Percentiles rank a stretch among this genome's conserved stretches.
phyloP scores from a whole-genome alignment of 2,888 invertebrate genomes.

The Parapristionchus giblindavisi region DNA sequence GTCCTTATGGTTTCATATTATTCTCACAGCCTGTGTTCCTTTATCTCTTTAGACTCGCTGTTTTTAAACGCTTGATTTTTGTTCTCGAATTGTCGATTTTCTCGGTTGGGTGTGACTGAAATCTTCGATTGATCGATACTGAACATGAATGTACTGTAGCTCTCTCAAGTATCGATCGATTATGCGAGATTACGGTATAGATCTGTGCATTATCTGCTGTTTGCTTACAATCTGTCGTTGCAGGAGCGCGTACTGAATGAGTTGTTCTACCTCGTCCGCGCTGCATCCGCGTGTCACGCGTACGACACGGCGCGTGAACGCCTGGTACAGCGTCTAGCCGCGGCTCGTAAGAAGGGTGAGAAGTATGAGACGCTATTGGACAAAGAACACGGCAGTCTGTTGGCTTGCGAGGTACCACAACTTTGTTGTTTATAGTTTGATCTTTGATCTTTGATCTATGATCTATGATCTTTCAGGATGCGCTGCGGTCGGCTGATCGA shows the following conservation, averaged over 20 bases:
- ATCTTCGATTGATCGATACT: no score
- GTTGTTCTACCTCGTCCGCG: slow-evolving; percentile 51
- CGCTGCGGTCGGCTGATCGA: slow-evolving; percentile 1
- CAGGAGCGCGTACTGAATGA: slow-evolving; percentile 55
- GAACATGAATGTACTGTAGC: no score
- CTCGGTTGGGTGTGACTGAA: no score
- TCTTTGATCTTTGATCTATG: background rate
- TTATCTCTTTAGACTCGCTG: no score
- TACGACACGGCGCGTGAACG: slow-evolving; percentile 49
- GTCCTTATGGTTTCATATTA: no score
- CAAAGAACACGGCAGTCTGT: slow-evolving; percentile 46
- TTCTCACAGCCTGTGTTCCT: no score
- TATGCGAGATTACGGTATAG: no score
- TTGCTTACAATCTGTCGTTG: no score
- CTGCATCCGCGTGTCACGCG: slow-evolving; percentile 45
- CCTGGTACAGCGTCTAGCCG: slow-evolving; percentile 43
- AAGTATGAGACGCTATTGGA: slow-evolving; percentile 52
- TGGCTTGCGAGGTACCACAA: slow-evolving; percentile 16
- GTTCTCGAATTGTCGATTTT: no score
- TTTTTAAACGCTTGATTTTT: no score
- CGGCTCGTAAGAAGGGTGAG: slow-evolving; percentile 40
- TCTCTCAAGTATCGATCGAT: no score
- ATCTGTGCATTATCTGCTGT: no score
- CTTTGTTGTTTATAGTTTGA: background rate
- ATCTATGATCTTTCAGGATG: slow-evolving; percentile 2